Percentiles rank a stretch among this genome's conserved stretches.
These are phyloP conservation scores for Deilephila porcellus DNA, from an alignment of 2,888 invertebrate genomes.

Conservation along the genomic window DNA sequence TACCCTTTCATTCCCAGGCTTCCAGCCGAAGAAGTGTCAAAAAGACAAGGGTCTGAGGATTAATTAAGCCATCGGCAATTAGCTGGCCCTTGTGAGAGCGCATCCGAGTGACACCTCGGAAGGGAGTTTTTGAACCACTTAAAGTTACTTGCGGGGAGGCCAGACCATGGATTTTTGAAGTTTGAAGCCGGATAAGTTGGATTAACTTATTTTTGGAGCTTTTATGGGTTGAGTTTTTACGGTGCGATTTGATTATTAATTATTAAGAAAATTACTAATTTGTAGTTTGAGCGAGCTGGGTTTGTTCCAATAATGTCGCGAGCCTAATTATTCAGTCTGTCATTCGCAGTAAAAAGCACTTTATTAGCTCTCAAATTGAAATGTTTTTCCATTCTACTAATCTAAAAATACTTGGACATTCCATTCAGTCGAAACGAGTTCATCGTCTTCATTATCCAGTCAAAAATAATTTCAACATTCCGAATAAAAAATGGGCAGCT, in stretches of 20 bases:
- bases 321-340: background rate
- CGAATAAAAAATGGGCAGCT: background rate
- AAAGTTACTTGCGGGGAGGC: background rate
- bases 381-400: background rate
- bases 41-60: constrained; percentile 25
- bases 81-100: background rate
- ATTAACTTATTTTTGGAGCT: too few species aligned
- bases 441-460: background rate
- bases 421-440: background rate
- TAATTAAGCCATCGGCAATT: constrained; percentile 23
- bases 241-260: too few species aligned
- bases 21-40: constrained; percentile 14
- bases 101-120: constrained; percentile 2
- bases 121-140: constrained; percentile 15
- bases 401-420: constrained; percentile 9
- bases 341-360: constrained; percentile 6
- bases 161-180: constrained; percentile 4
- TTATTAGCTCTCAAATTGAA: background rate
- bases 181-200: background rate
- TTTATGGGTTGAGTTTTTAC: too few species aligned
- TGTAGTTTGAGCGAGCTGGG: background rate
- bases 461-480: background rate
- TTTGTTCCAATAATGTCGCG: background rate
- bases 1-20: background rate
- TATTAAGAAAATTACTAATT: too few species aligned